Conservation (phyloP, 1,140 invertebrate genomes). For the Battus philenor region DNA sequence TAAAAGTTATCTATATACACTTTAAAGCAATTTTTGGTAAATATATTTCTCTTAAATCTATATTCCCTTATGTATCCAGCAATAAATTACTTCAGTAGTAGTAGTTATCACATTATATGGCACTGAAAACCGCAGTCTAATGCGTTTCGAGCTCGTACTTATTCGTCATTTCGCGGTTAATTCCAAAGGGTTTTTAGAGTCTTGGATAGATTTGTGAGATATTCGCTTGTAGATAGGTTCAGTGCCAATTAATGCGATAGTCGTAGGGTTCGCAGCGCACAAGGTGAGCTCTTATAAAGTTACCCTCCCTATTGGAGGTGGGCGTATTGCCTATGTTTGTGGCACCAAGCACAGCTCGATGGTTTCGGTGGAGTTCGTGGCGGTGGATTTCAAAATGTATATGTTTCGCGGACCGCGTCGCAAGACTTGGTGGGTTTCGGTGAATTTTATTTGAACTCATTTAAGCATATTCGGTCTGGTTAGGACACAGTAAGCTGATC, state of each 20-base stretch:
- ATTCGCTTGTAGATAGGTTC: conserved; percentile 19
- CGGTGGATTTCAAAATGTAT: conserved; percentile 31
- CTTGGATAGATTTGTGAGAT: conserved; percentile 6
- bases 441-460: conserved; percentile 31
- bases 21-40: conserved; percentile 71
- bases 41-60: conserved; percentile 74
- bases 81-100: conserved; percentile 73
- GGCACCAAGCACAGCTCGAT: conserved; percentile 71
- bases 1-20: conserved; percentile 76
- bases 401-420: conserved; percentile 26
- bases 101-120: conserved; percentile 63
- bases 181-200: neutral
- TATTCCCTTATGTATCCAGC: conserved; percentile 75
- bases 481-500: conserved; percentile 50
- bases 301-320: conserved; percentile 75
- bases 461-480: conserved; percentile 33
- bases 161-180: conserved; percentile 3
- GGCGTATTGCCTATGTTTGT: conserved; percentile 72
- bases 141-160: conserved; percentile 1
- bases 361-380: conserved; percentile 56
- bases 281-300: conserved; percentile 72
- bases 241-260: conserved; percentile 53
- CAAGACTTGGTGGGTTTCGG: conserved; percentile 54
- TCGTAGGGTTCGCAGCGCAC: conserved; percentile 72
- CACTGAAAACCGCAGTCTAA: conserved; percentile 26